These are phyloP conservation scores for Centroberyx gerrardi DNA, from an alignment of 2,797 vertebrate genomes.

Conservation along the genomic window DNA sequence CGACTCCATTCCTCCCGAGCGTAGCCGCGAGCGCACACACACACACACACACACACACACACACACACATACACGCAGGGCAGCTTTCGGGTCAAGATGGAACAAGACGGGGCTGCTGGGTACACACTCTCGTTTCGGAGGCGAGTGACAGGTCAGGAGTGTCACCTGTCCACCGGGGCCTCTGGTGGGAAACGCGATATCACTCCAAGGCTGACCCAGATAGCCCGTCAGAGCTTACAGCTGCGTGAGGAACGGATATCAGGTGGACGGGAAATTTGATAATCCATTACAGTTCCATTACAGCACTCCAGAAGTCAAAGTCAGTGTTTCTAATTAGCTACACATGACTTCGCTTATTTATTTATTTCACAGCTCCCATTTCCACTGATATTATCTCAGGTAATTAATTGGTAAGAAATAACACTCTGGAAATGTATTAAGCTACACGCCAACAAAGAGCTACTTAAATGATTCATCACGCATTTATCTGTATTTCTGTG, in stretches of 20 bases:
- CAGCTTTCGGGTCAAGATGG: constrained; percentile 66
- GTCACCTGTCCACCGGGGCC: constrained; percentile 67
- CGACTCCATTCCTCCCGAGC: constrained; percentile 39
- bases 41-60: constrained; percentile 9
- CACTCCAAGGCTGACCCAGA: constrained; percentile 46
- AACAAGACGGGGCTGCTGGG: constrained; percentile 70
- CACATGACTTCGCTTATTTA: constrained; percentile 8
- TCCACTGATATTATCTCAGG: constrained; percentile 27
- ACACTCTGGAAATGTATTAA: neutral
- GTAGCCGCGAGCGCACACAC: too few species aligned
- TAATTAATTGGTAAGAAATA: constrained; percentile 22
- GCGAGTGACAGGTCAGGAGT: constrained; percentile 75
- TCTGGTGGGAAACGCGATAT: constrained; percentile 60
- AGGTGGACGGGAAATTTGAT: constrained; percentile 54
- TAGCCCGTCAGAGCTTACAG: constrained; percentile 18
- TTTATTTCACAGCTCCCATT: constrained; percentile 18
- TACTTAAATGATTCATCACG: constrained; percentile 1
- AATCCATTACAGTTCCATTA: constrained; percentile 26
- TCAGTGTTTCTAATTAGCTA: constrained; percentile 53
- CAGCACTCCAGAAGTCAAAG: constrained; percentile 1
- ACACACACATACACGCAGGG: constrained; percentile 12
- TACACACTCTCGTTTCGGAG: constrained; percentile 57
- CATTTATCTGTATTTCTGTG: neutral
- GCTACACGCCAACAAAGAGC: neutral
- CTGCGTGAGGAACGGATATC: constrained; percentile 39